Evolutionary conservation across 64 coral and sea anemone genomes (phyloP), one percentile per base, ranked within the genome.

Genomic region (Cladopsammia gracilis): DNA sequence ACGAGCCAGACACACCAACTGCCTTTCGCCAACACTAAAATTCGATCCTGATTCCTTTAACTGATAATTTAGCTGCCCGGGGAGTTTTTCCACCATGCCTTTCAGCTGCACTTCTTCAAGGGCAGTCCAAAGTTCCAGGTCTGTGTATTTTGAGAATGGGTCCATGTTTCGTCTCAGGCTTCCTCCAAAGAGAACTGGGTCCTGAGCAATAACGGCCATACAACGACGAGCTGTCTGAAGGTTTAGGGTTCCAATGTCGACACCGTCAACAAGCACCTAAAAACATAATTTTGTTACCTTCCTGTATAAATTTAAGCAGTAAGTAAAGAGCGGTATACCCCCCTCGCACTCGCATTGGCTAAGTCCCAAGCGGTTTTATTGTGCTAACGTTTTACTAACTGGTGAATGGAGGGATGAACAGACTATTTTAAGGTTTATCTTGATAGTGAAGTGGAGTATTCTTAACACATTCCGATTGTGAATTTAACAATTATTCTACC

Each of bases 1-100:
- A 18, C 83, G 83, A 49, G 83, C 83, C 62, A 89, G 23, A 47
- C 73, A 89, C 60, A 89, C 59, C 60, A 86, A 42, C 64, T 86
- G 83, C 10, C 83, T 86, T 43, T 86, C 81, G 10, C 81, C 81
- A 47, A 85, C 81, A 13, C 81, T 85, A 0, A 68, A 47, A 34
- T 85, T 85, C 51, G 46, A 9, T 70, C 83, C 83, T 24, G 47
- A 70, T 48, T 86, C 83, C 51, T n/a, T 70, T n/a, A 86, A 24
- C 22, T 86, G 45, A 23, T 45, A 71, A 3, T 86, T 10, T 10
- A 86, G 26, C 65, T 70, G 83, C 23, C 52, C 83, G 16, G 83
- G 64, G 9, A 86, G 51, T 23, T 25, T 64, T 71, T 53, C 64
- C 18, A 86, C 83, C 67, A 70, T 43, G 20, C 61, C 16, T 23